A percentile compares a stretch with the other conserved stretches of the same genome.
phyloP scores from a whole-genome alignment of 2,113 vertebrate genomes.

The Condylura cristata region DNA sequence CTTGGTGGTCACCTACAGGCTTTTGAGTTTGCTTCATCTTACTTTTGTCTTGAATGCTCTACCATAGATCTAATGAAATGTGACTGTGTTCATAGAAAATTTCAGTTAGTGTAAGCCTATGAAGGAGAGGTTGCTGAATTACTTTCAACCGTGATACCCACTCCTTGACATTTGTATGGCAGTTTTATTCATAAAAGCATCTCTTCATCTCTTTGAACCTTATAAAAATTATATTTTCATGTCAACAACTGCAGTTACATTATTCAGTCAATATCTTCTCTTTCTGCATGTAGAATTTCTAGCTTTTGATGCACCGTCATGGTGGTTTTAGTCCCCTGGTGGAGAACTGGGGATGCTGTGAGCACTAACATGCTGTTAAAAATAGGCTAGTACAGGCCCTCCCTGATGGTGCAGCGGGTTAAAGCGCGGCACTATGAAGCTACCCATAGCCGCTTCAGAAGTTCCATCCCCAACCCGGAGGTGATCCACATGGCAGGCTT shows the following conservation, averaged over 20 bases:
- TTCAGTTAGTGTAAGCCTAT: background rate
- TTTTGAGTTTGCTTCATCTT: background rate
- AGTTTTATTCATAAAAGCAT: background rate
- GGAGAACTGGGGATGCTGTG: background rate
- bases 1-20: background rate
- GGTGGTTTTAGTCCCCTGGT: constrained; percentile 23
- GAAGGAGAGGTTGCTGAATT: background rate
- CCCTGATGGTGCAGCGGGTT: no score
- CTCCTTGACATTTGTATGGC: background rate
- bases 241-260: background rate
- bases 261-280: background rate
- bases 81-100: background rate
- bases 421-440: no score
- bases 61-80: background rate
- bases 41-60: background rate
- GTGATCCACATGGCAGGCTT: no score
- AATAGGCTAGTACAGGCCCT: no score
- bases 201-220: background rate
- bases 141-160: background rate
- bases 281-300: background rate
- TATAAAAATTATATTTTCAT: background rate
- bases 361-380: background rate
- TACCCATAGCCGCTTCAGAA: no score
- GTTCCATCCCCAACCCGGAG: no score
- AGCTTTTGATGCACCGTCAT: background rate